Base-by-base conservation (phyloP, 2,888 invertebrate genomes). In the Ecliptopera silaceata region DNA sequence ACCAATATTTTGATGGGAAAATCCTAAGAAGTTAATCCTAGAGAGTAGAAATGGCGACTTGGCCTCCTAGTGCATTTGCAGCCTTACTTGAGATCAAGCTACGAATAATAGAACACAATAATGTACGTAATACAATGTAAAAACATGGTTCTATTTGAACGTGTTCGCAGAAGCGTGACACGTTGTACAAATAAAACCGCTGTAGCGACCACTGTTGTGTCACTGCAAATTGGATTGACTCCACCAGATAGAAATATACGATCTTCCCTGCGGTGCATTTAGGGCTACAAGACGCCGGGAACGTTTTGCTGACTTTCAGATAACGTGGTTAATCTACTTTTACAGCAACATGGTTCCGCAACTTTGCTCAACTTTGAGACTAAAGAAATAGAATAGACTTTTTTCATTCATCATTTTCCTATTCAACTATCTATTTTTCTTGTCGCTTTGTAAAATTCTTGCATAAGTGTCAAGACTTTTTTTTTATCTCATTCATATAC, bases 201-300 rank as follows among this genome's bases (percentile, higher is more conserved):
- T 75, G 79, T 75, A 69, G 77, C 74, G 77, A 74, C 74, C 75
- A 74, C 79, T 76, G 69, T 64, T 74, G 77, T 74, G 79, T 79
- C 79, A 72, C 77, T 78, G 66, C 77, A 84, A 84, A 86, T 86
- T 85, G 83, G 79, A 84, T 84, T 83, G 86, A 82, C 82, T 82
- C 67, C 71, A 66, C 66, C 65, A 71, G 71, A 75, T 76, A 75
- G 74, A 78, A 80, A 78, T 76, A 77, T 76, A 76, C 68, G 72
- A 60, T 63, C 58, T 58, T 72, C 70, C 71, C 70, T 56, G 68
- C 60, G 70, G 70, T 75, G 74, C 75, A 75, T 77, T 76, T 71
- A 57, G 56, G 62, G 55, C 61, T 62, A 46, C 56, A 44, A 48
- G 44, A 47, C 31, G 26, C 20, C 22, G 36, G 52, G 10, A 41